These are phyloP conservation scores for Mythimna impura DNA, from an alignment of 2,888 invertebrate species.

Conservation along the genomic window DNA sequence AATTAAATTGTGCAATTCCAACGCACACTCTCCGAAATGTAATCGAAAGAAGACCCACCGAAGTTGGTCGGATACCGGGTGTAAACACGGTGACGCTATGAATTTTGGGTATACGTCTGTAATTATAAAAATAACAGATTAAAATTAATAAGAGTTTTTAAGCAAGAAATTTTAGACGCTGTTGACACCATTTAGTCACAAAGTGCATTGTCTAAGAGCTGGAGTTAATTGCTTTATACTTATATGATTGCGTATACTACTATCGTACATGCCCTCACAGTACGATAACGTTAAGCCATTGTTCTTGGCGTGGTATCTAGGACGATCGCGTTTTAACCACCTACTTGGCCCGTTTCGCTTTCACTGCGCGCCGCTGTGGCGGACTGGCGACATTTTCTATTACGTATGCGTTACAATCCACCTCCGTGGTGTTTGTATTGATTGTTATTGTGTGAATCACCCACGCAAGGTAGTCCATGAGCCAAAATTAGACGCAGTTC, in stretches of 20 bases:
- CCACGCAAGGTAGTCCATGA: conserved; percentile 41
- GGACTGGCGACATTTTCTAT: conserved; percentile 54
- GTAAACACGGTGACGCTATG: not conserved
- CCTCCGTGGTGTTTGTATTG: conserved; percentile 44
- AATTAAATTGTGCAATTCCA: too few relatives aligned
- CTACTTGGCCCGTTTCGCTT: conserved; percentile 60
- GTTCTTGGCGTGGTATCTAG: conserved; percentile 60
- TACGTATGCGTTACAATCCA: conserved; percentile 54
- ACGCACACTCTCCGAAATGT: too few relatives aligned
- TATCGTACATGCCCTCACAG: conserved; percentile 37
- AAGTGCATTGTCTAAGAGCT: conserved; percentile 25
- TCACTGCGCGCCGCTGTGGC: conserved; percentile 48
- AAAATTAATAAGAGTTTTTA: not conserved
- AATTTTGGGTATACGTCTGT: not conserved
- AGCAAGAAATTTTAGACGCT: not conserved
- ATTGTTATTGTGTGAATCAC: conserved; percentile 52
- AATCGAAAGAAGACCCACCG: too few relatives aligned
- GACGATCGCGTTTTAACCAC: conserved; percentile 47
- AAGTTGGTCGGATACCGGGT: not conserved
- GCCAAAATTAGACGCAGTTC: conserved; percentile 42
- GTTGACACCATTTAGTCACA: conserved; percentile 11
- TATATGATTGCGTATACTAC: conserved; percentile 24
- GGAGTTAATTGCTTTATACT: conserved; percentile 23
- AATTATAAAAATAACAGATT: too few relatives aligned
- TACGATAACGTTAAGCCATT: conserved; percentile 54